These are phyloP conservation scores for Drepana arcuata DNA, from an alignment of 1,140 invertebrate species.

Conservation along the genomic window DNA sequence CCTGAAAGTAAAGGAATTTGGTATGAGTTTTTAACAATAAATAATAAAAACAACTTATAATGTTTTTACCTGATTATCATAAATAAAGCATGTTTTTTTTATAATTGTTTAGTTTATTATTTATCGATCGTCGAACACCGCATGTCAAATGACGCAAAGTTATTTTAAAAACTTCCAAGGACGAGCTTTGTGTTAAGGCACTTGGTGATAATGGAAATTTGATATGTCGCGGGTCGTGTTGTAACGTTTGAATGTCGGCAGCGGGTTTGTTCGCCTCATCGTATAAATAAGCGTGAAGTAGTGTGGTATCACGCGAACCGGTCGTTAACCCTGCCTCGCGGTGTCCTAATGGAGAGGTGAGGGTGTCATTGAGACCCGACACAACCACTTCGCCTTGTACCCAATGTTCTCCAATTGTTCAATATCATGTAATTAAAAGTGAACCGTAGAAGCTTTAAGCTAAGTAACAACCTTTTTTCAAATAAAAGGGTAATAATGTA, in stretches of 20 bases:
- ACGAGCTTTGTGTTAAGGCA: constrained; percentile 9
- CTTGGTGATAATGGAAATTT: constrained; percentile 52
- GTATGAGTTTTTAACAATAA: too few species aligned
- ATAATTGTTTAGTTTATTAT: too few species aligned
- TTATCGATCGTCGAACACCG: too few species aligned
- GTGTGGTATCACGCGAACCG: constrained; percentile 51
- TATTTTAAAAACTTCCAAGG: not conserved
- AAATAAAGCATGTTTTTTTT: too few species aligned
- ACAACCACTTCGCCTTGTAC: constrained; percentile 26
- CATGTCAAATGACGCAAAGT: not conserved
- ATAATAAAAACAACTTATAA: too few species aligned
- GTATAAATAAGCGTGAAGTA: constrained; percentile 65
- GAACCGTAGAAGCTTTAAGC: too few species aligned
- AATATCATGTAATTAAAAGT: too few species aligned
- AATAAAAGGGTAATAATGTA: too few species aligned
- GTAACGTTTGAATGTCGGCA: constrained; percentile 51
- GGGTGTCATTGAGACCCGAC: constrained; percentile 51
- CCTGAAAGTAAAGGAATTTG: too few species aligned
- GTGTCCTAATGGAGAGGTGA: constrained; percentile 48
- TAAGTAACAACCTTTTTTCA: too few species aligned
- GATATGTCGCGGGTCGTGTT: constrained; percentile 47
- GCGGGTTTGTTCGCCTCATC: constrained; percentile 45
- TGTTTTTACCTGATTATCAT: too few species aligned
- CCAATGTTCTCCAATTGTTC: constrained; percentile 21
- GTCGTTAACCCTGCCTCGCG: constrained; percentile 59